Base-by-base conservation (phyloP, 1,140 invertebrate genomes). In the Chrysomallon squamiferum region DNA sequence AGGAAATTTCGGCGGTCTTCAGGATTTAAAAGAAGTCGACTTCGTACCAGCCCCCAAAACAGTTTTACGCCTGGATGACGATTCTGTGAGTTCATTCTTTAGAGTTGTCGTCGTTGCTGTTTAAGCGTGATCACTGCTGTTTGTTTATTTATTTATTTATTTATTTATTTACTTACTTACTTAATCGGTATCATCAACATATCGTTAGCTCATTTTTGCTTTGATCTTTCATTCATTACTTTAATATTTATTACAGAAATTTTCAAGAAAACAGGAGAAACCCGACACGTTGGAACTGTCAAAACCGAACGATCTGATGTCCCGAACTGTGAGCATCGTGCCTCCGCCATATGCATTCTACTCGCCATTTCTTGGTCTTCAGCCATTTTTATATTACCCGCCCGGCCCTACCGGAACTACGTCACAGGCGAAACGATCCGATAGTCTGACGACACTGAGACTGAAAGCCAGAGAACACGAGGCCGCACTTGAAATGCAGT, bases 401-500 rank as follows among this genome's bases (percentile, higher is more conserved):
- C 30, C 33, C 33, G 33, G 33, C 58, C 41, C n/a, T 25, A 27
- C 35, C n/a, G 54, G 29, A 56, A 50, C 15, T 15, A 58, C n/a
- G 20, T 45, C 65, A 18, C 74, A 76, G 47, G 93, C 95, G 80
- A 87, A 93, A 67, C 86, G 94, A 66, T 93, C 91, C 72, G 94
- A 92, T 29, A 95, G 93, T 74, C 96, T 97, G 68, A 93, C 93
- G 0, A 91, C 93, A 0, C 85, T 97, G 5, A 86, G 95, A 67
- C 86, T 96, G 61, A 96, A 96, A 74, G 95, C 95, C 0, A 88
- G 95, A 6, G 95, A 97, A 84, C 95, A 97, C 84, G 94, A 96
- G 80, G 85, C 95, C 7, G 90, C 93, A 76, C 84, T 95, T 71
- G 93, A 95, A 80, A 90, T 94, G 88, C 68, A 76, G 50, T 71